phyloP scores from a whole-genome alignment of 2,888 invertebrate species.

The Hirtodrosophila alboralis region DNA sequence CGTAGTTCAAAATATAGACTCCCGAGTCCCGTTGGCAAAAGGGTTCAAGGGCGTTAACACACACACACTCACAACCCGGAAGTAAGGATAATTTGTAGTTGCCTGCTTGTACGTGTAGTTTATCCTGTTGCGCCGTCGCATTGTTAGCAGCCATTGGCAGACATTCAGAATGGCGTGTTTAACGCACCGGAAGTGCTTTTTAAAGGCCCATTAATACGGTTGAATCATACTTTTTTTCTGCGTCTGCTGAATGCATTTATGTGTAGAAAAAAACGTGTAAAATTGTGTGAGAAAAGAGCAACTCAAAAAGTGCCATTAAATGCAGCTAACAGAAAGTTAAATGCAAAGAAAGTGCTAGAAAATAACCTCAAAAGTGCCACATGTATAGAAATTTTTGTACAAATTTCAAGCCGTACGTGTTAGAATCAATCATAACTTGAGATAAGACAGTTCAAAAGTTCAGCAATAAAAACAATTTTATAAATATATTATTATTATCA shows the following conservation, averaged over 20 bases:
- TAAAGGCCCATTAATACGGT: conserved; percentile 35
- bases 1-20: conserved; percentile 46
- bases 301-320: conserved; percentile 2
- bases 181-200: conserved; percentile 69
- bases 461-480: conserved; percentile 23
- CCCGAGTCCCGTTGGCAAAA: conserved; percentile 19
- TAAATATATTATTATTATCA: neutral
- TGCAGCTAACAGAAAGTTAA: conserved; percentile 2
- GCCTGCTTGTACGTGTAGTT: conserved; percentile 18
- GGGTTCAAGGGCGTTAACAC: conserved; percentile 50
- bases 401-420: conserved; percentile 25
- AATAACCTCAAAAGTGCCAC: conserved; percentile 45
- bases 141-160: conserved; percentile 28
- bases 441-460: conserved; percentile 57
- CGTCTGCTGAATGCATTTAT: conserved; percentile 30
- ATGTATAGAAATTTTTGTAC: conserved; percentile 25
- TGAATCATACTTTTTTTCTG: conserved; percentile 35
- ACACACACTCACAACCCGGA: too few relatives aligned
- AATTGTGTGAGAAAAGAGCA: conserved; percentile 31
- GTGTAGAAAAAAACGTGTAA: conserved; percentile 35
- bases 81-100: conserved; percentile 66
- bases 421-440: conserved; percentile 23
- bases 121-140: conserved; percentile 79
- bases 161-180: conserved; percentile 47
- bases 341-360: conserved; percentile 10